Evolutionary conservation across 2,888 invertebrate species (phyloP), one percentile per base, ranked within the genome.

Genomic region (Drosophila mayaguana): DNA sequence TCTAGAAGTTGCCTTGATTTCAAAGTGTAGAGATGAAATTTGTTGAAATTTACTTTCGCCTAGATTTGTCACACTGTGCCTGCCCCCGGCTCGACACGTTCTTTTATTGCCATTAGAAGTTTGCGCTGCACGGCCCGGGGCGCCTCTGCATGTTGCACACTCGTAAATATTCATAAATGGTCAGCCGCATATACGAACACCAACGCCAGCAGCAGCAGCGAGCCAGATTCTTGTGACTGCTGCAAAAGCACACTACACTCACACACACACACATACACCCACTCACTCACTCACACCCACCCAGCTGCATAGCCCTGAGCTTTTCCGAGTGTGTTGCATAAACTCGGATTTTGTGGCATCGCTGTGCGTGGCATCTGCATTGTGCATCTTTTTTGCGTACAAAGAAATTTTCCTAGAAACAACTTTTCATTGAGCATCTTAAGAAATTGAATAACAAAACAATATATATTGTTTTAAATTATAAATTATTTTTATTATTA

Each of bases 91-190:
- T 20, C 56, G 34, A 18, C 69, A 54, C 54, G 62, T 57, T 55
- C 59, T 34, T n/a, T 28, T 62, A 69, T 69, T 63, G 46, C 53
- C 63, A 62, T 70, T 70, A 53, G 70, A 57, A 65, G 50, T 43
- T 32, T 34, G 50, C 34, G 0, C 36, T 25, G 45, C 43, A 46
- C 48, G 42, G 38, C 25, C 38, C 48, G 43, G 8, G 63, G 62
- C 64, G 54, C 25, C 46, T n/a, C 66, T 48, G 51, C 51, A 18
- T 68, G 54, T 38, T 61, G 61, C 55, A 43, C 22, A 38, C 56
- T 46, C 53, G 64, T 65, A 72, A 70, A 70, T 71, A 71, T 62
- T 66, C 64, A 72, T 72, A 72, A 65, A 62, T 60, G 65, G 61
- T 65, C 65, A 64, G 45, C 54, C 40, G 53, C 56, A 59, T 20